Evolutionary conservation across 2,797 vertebrate species (phyloP), one percentile per base, ranked within the genome.

Genomic region (Amblyraja radiata): DNA sequence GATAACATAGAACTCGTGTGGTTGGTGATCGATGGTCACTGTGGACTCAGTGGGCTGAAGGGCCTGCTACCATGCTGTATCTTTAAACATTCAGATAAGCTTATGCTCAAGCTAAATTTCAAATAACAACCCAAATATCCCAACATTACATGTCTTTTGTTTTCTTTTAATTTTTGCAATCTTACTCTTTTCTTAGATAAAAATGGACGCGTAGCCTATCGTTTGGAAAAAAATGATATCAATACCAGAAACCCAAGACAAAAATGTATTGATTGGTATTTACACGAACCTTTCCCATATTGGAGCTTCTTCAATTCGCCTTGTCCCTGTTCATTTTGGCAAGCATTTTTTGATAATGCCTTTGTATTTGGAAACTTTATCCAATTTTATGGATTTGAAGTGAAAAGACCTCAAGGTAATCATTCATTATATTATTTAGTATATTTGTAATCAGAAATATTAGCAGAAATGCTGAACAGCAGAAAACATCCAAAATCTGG

Each of bases 321-420:
- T 54, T 92, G 90, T n/a, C 90, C 90, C 71, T 92, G 90, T 36
- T 92, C 90, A 28, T 18, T 58, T 76, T 92, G 71, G 71, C 90
- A 92, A 71, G 90, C 90, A 54, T 58, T 74, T 16, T 92, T 92
- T 92, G 90, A 92, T 58, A 23, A 23, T 92, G 6, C 23, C 71
- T 92, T 54, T 92, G 58, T 0, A 28, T n/a, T 39, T 71, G 90
- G 90, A 92, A 0, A 2, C 11, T 9, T 0, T 13, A 74, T 92
- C 74, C 1, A n/a, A 1, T 58, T 0, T 58, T 92, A 58, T 58
- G 36, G 71, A 92, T 92, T 46, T 74, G 90, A 92, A 36, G 71
- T 92, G 28, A 92, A 92, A 92, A 39, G 54, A 14, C 10, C 90
- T 74, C 90, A 92, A 74, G 71, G 71, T 92, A 92, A 92, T 92